Base-by-base conservation (phyloP, 2,113 vertebrate species). In the Notarius lentiginosus region DNA sequence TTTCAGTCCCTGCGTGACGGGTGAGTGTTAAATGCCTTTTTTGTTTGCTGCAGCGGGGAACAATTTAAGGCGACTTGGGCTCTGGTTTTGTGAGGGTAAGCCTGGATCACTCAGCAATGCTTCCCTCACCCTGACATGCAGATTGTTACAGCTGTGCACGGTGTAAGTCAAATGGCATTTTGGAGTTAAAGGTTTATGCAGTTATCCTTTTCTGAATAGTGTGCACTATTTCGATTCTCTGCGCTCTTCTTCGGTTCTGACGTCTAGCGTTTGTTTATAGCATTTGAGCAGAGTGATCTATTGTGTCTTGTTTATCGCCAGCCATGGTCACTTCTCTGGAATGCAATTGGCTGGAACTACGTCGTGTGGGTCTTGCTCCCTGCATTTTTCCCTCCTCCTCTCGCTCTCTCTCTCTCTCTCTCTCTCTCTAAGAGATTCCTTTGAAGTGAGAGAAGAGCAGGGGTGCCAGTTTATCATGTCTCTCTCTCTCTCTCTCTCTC, bases 261-360 rank as follows among this genome's bases (percentile, higher is more conserved):
- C 90, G 90, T 94, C 91, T 91, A 87, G 77, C 87, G 83, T 91
- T 87, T 85, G 86, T 91, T 93, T 94, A 92, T 91, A 92, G 93
- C 91, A 93, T 88, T 91, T 88, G 86, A 91, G 91, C 92, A 93
- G 92, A 89, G 90, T 94, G 94, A 94, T 94, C 94, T 94, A 94
- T 94, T 94, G 93, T 90, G 94, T 94, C 95, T 95, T 95, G 94
- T 95, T 95, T 94, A 93, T 94, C 92, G 90, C 92, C 90, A 93
- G 94, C 93, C 92, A 87, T 95, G 95, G 95, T 96, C 95, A 96
- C 93, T 95, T 95, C 92, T 94, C 95, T 95, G 94, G 93, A 95
- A 95, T 92, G 94, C 95, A 95, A 96, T 96, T 96, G 95, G 95
- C 95, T 96, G 94, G 93, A 95, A 95, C 93, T 94, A 91, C 95